A percentile compares a stretch with the other conserved stretches of the same genome.
phyloP scores from a whole-genome alignment of 2,113 vertebrate genomes.

The Hiodon alosoides region DNA sequence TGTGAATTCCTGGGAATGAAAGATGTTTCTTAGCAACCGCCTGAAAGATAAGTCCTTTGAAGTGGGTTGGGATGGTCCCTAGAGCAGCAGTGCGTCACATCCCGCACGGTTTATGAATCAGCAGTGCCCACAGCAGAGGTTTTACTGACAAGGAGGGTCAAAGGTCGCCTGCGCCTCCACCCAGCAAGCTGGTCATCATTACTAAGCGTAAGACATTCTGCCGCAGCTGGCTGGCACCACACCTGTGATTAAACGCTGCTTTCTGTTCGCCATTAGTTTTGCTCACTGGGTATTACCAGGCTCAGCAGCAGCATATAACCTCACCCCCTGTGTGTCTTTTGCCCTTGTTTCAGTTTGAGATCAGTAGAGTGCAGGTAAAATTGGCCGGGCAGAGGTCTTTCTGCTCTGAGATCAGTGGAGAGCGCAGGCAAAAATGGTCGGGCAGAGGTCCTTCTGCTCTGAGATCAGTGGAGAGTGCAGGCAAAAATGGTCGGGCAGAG shows the following conservation, averaged over 20 bases:
- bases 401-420: neutral
- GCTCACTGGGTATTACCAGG: too few relatives aligned
- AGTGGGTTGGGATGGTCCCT: neutral
- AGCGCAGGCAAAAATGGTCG: too few relatives aligned
- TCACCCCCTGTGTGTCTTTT: too few relatives aligned
- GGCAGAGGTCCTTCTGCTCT: neutral
- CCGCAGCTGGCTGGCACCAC: too few relatives aligned
- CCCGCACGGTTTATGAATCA: neutral
- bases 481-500: too few relatives aligned
- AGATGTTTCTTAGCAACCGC: slow-evolving; percentile 16
- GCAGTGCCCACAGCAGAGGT: neutral
- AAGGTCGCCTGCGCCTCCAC: neutral
- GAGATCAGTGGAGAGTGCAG: neutral
- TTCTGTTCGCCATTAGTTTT: too few relatives aligned
- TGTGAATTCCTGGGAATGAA: slow-evolving; percentile 11
- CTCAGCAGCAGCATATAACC: too few relatives aligned
- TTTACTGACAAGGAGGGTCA: neutral
- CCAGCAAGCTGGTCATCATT: neutral
- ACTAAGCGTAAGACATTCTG: neutral
- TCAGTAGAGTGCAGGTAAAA: too few relatives aligned
- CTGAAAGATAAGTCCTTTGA: neutral
- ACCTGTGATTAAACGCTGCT: too few relatives aligned
- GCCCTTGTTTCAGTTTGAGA: too few relatives aligned
- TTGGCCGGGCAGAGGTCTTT: too few relatives aligned
- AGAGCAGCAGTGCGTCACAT: neutral